Base-by-base conservation (phyloP, 2,113 vertebrate species). In the Perca fluviatilis region DNA sequence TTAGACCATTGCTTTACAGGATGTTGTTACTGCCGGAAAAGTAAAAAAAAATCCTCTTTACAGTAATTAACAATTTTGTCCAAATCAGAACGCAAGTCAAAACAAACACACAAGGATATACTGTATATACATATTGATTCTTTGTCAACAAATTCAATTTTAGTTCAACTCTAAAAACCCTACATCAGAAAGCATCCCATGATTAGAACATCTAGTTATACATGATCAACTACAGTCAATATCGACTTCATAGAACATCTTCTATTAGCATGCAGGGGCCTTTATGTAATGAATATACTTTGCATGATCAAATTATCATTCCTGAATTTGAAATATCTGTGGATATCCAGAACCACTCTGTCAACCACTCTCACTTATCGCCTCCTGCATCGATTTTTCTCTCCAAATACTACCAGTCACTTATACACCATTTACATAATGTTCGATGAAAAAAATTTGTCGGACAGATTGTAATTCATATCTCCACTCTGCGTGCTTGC, bases 381-480 rank as follows among this genome's bases (percentile, higher is more conserved):
- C 87, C 89, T 91, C 75, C 89, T 83, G 90, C 90, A 93, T 94
- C 80, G 77, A 91, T 91, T 93, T 90, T 89, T 88, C 75, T 90
- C 92, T 88, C 84, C 86, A 91, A 91, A 92, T 87, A 73, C 91
- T 83, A 88, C 91, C 83, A 86, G 88, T 93, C 93, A 91, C 91
- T 93, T 91, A 90, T 74, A 85, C 80, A 4, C 65, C 82, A 94
- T 94, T 94, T 93, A 89, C 93, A 94, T 93, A 94, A 92, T 93
- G 90, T 92, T 88, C 82, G 40, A 88, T 93, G 93, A 92, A 88
- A 85, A 91, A 91, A 92, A 89, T 87, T 86, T 88, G 86, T 87
- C 82, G 43, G 88, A 77, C 71, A 82, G 86, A 92, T 93, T 93
- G 91, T 87, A 92, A 95, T 93, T 95, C 89, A 92, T 88, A 92